A percentile compares a stretch with the other conserved stretches of the same genome.
These are phyloP conservation scores for Xylocampa areola DNA, from an alignment of 2,888 invertebrate genomes.

Conservation along the genomic window DNA sequence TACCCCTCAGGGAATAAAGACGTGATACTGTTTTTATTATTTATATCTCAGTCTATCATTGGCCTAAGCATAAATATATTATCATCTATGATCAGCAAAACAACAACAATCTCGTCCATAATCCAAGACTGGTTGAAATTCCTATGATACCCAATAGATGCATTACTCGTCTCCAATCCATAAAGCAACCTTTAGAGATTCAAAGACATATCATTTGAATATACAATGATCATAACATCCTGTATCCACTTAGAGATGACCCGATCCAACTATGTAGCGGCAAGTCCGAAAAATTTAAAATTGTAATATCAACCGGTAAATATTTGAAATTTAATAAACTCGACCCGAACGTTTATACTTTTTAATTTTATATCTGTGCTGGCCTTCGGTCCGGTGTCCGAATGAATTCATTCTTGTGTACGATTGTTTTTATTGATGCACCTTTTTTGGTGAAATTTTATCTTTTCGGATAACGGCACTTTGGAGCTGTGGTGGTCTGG, in stretches of 20 bases:
- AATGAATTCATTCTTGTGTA: slow-evolving; percentile 86
- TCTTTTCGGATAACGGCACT: slow-evolving; percentile 61
- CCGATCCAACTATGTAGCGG: slow-evolving; percentile 47
- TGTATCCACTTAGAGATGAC: slow-evolving; percentile 41
- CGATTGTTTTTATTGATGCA: slow-evolving; percentile 75
- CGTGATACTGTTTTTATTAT: no score
- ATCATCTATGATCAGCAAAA: no score
- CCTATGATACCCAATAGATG: slow-evolving; percentile 8
- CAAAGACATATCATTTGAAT: slow-evolving; percentile 40
- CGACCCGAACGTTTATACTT: slow-evolving; percentile 85
- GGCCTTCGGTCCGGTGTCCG: slow-evolving; percentile 85
- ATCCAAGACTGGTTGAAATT: not conserved
- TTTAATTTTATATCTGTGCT: slow-evolving; percentile 87
- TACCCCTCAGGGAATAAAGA: no score
- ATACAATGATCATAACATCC: slow-evolving; percentile 31
- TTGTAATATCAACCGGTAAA: slow-evolving; percentile 83
- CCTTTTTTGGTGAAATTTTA: slow-evolving; percentile 71
- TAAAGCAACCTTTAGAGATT: slow-evolving; percentile 20
- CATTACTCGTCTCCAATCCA: slow-evolving; percentile 2
- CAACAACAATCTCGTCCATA: not conserved
- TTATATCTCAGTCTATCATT: no score
- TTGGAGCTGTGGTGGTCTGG: slow-evolving; percentile 54
- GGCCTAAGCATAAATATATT: no score
- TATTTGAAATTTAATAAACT: slow-evolving; percentile 88
- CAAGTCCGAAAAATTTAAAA: slow-evolving; percentile 78